Conservation (phyloP, 2,888 invertebrate species). For the Capitulum mitella region DNA sequence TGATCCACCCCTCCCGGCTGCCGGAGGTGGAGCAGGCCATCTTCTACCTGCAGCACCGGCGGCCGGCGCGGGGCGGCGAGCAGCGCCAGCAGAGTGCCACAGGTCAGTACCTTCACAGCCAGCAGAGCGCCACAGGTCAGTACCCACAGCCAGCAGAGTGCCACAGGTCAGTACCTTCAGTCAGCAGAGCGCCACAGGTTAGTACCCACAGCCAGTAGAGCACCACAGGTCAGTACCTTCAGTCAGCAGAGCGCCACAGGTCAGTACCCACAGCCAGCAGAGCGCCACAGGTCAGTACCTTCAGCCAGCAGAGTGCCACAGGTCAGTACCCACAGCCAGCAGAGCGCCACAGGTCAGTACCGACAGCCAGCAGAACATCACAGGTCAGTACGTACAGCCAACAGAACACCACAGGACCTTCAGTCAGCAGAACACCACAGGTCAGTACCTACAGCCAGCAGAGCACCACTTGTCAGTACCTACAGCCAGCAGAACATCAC, state of each 20-base stretch:
- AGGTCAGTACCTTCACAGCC: too few species aligned
- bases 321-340: background rate
- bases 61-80: conserved; percentile 41
- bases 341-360: background rate
- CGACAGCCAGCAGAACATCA: too few species aligned
- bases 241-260: background rate
- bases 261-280: background rate
- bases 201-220: background rate
- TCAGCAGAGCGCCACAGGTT: background rate
- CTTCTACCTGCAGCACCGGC: conserved; percentile 74
- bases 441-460: too few species aligned
- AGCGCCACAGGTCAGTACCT: background rate
- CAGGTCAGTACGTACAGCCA: too few species aligned
- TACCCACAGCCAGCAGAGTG: background rate
- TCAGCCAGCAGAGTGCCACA: background rate
- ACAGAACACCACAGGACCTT: too few species aligned
- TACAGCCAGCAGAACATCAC: too few species aligned
- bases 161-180: background rate
- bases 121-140: background rate
- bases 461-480: too few species aligned
- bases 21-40: conserved; percentile 80
- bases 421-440: too few species aligned
- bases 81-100: background rate
- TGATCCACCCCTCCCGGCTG: conserved; percentile 72
- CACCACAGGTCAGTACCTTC: background rate